These are phyloP conservation scores for Coregonus clupeaformis DNA, from an alignment of 2,113 vertebrate genomes.

Conservation along the genomic window DNA sequence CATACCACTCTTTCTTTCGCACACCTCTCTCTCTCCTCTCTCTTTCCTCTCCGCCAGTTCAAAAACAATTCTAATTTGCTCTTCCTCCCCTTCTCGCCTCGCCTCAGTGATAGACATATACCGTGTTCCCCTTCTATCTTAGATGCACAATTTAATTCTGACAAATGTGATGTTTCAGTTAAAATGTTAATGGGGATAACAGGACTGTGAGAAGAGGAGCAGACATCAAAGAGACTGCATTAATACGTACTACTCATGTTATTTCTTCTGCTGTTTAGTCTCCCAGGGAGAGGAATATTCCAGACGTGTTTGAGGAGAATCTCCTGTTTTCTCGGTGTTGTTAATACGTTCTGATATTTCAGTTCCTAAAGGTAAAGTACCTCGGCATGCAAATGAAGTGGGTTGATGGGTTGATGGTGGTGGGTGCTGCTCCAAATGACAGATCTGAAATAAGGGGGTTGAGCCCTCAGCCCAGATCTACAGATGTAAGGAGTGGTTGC, in stretches of 20 bases:
- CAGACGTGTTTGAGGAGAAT: constrained; percentile 18
- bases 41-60: constrained; percentile 47
- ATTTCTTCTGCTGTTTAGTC: constrained; percentile 77
- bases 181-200: constrained; percentile 73
- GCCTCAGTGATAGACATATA: constrained; percentile 42
- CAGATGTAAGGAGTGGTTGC: constrained; percentile 55
- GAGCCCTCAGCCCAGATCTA: constrained; percentile 57
- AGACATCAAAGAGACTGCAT: constrained; percentile 78
- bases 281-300: constrained; percentile 63
- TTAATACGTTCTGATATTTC: constrained; percentile 39
- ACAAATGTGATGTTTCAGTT: constrained; percentile 77
- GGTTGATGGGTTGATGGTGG: constrained; percentile 41
- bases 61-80: constrained; percentile 70
- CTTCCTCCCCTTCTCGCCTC: constrained; percentile 47
- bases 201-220: constrained; percentile 52
- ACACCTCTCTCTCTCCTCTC: constrained; percentile 5
- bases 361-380: constrained; percentile 20
- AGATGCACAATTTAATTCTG: constrained; percentile 71
- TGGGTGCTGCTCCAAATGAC: background rate
- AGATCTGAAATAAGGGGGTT: constrained; percentile 59
- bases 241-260: constrained; percentile 67
- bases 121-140: constrained; percentile 44
- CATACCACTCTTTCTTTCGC: constrained; percentile 32
- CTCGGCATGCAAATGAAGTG: constrained; percentile 6
- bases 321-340: constrained; percentile 45